Evolutionary conservation across 2,113 vertebrate species (phyloP), one percentile per base, ranked within the genome.

Genomic region (Paramormyrops kingsleyae): DNA sequence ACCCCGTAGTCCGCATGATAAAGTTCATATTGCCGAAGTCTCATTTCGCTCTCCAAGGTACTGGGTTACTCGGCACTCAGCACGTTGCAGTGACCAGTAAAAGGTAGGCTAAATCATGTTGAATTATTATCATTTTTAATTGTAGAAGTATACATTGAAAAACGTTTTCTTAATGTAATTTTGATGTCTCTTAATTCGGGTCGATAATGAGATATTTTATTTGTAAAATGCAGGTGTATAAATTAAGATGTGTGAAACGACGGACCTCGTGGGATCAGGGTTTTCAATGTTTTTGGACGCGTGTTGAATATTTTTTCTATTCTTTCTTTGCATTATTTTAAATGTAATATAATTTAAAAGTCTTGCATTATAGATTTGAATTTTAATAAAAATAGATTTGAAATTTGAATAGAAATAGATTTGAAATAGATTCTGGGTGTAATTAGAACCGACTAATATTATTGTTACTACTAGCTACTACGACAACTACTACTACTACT

Each of bases 11-110:
- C 62, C 42, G 12, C 47, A 46, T 27, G 56, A 49, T 49, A 77
- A 44, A 42, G 35, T 59, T 56, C 35, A 88, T 89, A n/a, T 84
- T 39, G 27, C 88, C 5, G 50, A 44, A 42, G 35, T 59, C 47
- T 56, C 53, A 88, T 89, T 84, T 84, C 77, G 17, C 88, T 89
- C 88, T 89, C 88, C 88, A 89, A 49, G 88, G 74, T 83, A n/a
- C 89, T 85, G 83, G 84, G 84, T 42, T 12, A 88, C 53, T 21
- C 27, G 17, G 5, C 27, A 19, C 35, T 17, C 74, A 80, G 74
- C 74, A 80, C 35, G 74, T 42, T 80, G 74, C 74, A 19, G 74
- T 35, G 39, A 39, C 74, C 74, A 80, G 74, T 80, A 80, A 80
- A 74, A 80, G 74, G 74, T 80, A n/a, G n/a, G n/a, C n/a, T n/a